phyloP scores from a whole-genome alignment of 2,113 vertebrate species.

The Pangasianodon gigas region DNA sequence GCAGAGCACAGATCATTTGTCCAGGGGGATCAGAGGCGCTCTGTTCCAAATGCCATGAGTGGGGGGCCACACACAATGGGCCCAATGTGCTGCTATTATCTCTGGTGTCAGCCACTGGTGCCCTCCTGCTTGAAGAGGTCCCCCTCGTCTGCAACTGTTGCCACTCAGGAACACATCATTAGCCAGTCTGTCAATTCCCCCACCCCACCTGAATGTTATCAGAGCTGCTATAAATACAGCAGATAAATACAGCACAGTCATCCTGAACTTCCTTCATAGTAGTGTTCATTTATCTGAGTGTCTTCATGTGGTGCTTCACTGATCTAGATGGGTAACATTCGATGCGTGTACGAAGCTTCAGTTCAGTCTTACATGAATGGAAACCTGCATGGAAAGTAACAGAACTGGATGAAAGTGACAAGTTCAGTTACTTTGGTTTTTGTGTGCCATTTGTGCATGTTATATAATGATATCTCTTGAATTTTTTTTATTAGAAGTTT shows the following conservation, averaged over 20 bases:
- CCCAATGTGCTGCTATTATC: slow-evolving; percentile 71
- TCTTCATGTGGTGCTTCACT: slow-evolving; percentile 7
- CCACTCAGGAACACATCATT: slow-evolving; percentile 76
- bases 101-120: slow-evolving; percentile 73
- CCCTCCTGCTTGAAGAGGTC: slow-evolving; percentile 74
- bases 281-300: slow-evolving; percentile 18
- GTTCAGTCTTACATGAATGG: neutral
- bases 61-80: slow-evolving; percentile 73
- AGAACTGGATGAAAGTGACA: neutral
- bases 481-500: neutral
- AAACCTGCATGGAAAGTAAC: neutral
- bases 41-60: slow-evolving; percentile 72
- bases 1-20: slow-evolving; percentile 73
- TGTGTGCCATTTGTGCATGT: neutral
- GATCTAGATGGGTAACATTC: slow-evolving; percentile 24
- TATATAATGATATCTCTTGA: neutral
- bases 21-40: slow-evolving; percentile 63
- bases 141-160: slow-evolving; percentile 69
- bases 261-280: slow-evolving; percentile 31
- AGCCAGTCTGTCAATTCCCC: slow-evolving; percentile 75
- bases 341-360: slow-evolving; percentile 5
- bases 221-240: slow-evolving; percentile 72
- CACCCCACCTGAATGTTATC: slow-evolving; percentile 58
- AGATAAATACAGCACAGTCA: slow-evolving; percentile 54
- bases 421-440: neutral